Base-by-base conservation (phyloP, 1,140 invertebrate species). In the Heterodera schachtii region DNA sequence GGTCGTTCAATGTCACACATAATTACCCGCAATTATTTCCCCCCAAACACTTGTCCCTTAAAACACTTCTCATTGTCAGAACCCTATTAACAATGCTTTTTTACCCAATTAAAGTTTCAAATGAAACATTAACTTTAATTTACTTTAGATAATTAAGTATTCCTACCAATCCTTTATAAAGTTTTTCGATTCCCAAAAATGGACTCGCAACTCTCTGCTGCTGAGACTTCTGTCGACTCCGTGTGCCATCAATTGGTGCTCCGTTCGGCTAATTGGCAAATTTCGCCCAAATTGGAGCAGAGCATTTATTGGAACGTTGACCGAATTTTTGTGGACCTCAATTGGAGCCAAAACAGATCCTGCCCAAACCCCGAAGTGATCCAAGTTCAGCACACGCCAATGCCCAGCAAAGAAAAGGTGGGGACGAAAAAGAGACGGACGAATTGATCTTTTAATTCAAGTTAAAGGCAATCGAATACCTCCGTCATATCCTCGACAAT, bases 211-310 rank as follows among this genome's bases (percentile, higher is more conserved):
- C 16, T 64, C 16, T 64, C 13, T 64, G 57, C 57, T 5, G 57
- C 57, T 41, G 57, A 49, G 5, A 66, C 41, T 71, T 71, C 69
- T 3, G 69, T 41, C 57, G 31, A 19, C n/a, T 8, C 5, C 3
- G 7, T 67, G 21, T 31, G 75, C 41, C 16, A 41, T 6, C 64
- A 66, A 67, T 46, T 84, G 21, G 44, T 67, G 7, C 75, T 84
- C 9, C 73, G 81, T 16, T 70, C 82, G 16, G 44, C 49, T 31
- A 86, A 84, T 60, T 84, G 81, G 84, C 79, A 85, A 69, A 31
- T 85, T 43, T 79, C 66, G 52, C 84, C 78, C 7, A 74, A 64
- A 44, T 74, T 81, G 21, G 76, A 86, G 46, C 83, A 85, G 41
- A 78, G 74, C 49, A 75, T 85, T n/a, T 85, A 64, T 16, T 44